Base-by-base conservation (phyloP, 2,797 vertebrate species). In the Hoplostethus mediterraneus region DNA sequence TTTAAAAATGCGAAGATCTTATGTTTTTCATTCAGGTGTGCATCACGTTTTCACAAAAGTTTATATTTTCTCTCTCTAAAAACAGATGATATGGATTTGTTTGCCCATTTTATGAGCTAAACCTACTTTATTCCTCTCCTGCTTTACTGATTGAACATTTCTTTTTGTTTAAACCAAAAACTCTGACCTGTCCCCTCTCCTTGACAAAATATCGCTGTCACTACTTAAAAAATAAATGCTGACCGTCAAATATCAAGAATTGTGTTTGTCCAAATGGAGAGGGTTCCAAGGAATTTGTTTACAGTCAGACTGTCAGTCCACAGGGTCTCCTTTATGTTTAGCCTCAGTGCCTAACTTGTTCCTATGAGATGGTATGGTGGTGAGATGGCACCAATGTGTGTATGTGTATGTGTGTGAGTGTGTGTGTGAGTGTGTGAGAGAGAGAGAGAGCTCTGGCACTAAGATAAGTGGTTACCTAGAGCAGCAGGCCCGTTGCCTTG, bases 281-380 rank as follows among this genome's bases (percentile, higher is more conserved):
- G 7, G 52, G 14, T 4, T 54, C 28, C 16, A 40, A 14, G 45
- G 8, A 6, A 3, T 63, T 44, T 64, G 13, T 49, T 10, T 56
- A 42, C 49, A 1, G 28, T 44, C 28, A 40, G n/a, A 59, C 57
- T 33, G 14, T 49, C 33, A 6, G 51, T 31, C 6, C 21, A 86
- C 79, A 71, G 60, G 21, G 17, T 6, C 25, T 13, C 67, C 71
- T 76, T 54, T 77, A 72, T 84, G 71, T 44, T 42, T 61, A 78
- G 21, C 66, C 69, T 82, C 58, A 84, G 68, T 82, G 65, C 59
- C 4, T n/a, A 42, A 45, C 36, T 57, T 73, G 73, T 72, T 73
- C 14, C 33, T 21, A 12, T 38, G n/a, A 64, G 21, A 11, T 51
- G 0, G n/a, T 21, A 59, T 28, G 28, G 28, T 28, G 28, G 28